Evolutionary conservation across 1,140 invertebrate genomes (phyloP), one percentile per base, ranked within the genome.

Genomic region (Drosophila repletoides): DNA sequence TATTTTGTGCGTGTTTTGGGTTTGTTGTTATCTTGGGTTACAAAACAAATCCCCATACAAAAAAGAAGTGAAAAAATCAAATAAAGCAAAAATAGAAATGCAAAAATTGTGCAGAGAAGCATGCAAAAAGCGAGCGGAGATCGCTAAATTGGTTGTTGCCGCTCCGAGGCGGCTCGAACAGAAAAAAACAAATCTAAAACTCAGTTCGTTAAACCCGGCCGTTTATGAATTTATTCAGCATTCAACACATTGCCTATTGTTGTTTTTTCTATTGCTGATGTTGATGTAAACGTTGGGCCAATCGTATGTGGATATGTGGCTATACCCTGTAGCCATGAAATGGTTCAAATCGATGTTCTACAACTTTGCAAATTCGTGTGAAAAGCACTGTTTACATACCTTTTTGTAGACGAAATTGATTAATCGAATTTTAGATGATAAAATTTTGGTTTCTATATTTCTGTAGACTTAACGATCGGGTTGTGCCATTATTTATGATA

Each of bases 161-260:
- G 51, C 24, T 49, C 34, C 41, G 22, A 31, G 36, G 38, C 43
- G 28, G 36, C 6, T 17, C 22, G 12, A 51, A 67, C 26, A 33
- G 55, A 34, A 41, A 24, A 33, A 33, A n/a, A 52, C 31, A 43
- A 64, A 41, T 43, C 53, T 21, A 67, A 86, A 72, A 69, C 71
- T 41, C 56, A 84, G 80, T 84, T 84, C 80, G 72, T 86, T 84
- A 84, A 84, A 84, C 80, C 69, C 67, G 41, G 22, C 56, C 70
- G 80, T 64, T 84, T 84, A 86, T 86, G 58, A 74, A 76, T 81
- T 55, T 69, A 64, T 53, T 76, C 68, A 55, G 69, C 67, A 64
- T 53, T 76, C 68, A 55, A 72, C 67, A 60, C 69, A 59, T 68
- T 61, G 69, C 69, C 58, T 56, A 64, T 61, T 73, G 58, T 70